Base-by-base conservation (phyloP, 2,797 vertebrate species). In the Euphonia xanthogaster region DNA sequence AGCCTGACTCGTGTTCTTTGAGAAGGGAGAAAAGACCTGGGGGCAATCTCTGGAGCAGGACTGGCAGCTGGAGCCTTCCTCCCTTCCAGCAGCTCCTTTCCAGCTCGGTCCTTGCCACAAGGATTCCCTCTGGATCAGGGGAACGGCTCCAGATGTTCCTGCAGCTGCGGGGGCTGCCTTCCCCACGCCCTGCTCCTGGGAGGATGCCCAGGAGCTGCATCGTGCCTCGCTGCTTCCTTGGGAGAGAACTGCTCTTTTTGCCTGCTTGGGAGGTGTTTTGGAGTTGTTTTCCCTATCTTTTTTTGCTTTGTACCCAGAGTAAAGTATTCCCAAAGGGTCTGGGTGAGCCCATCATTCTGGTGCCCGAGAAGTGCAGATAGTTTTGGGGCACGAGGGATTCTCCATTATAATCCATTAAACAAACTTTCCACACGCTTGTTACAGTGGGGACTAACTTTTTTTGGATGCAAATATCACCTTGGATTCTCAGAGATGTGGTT, bases 381-480 rank as follows among this genome's bases (percentile, higher is more conserved):
- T 30, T 85, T 58, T 4, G 22, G 12, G 30, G 31, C 8, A 10
- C 3, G 40, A 65, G 39, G 47, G n/a, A 22, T 62, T 66, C 14
- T 31, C 54, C 2, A 0, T n/a, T 30, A 2, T 6, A 65, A 86
- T 5, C 31, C 35, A 7, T 14, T 35, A 13, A 50, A 27, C 17
- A 61, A 68, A n/a, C 39, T 80, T 77, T 4, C 18, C 70, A 14
- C 10, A 1, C 7, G 0, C 39, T 42, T 70, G 11, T 63, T 27
- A 19, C 40, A 58, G 48, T 2, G 9, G 28, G 27, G 12, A 19
- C 16, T 13, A 19, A 7, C 4, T 12, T 39, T 65, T 65, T 62
- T 5, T 42, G 54, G 66, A 7, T 1, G 1, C 7, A 47, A 0
- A 19, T 6, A 27, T 12, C 25, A 2, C 10, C 20, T 1, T 7